These are phyloP conservation scores for Sterrhoptilus dennistouni DNA, from an alignment of 2,113 vertebrate genomes.

Conservation along the genomic window DNA sequence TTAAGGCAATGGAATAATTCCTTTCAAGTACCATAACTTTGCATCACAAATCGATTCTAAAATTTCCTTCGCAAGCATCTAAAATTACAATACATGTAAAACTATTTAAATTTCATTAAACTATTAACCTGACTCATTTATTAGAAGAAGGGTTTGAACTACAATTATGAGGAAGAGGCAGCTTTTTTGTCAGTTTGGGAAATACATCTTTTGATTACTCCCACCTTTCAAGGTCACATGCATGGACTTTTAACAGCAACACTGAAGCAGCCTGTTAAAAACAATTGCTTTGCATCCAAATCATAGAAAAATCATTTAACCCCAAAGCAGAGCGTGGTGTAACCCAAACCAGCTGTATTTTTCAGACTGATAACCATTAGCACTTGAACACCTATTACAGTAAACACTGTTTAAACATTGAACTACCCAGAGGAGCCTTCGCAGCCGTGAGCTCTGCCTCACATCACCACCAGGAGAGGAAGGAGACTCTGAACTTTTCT, in stretches of 20 bases:
- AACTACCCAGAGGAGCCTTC: neutral
- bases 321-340: neutral
- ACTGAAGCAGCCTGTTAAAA: neutral
- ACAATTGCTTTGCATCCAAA: neutral
- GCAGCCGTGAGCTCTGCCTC: accelerated
- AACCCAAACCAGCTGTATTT: neutral
- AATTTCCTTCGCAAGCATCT: neutral
- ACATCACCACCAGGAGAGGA: neutral
- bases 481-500: conserved; percentile 53
- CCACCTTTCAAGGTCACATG: neutral
- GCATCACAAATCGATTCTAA: neutral
- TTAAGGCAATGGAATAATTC: neutral
- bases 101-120: neutral
- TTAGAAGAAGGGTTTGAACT: neutral
- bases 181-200: neutral
- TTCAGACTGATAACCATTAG: neutral
- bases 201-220: neutral
- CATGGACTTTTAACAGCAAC: neutral
- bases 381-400: neutral
- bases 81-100: neutral
- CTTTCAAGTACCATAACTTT: neutral
- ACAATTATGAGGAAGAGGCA: neutral
- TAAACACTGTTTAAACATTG: accelerated
- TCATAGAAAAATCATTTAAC: neutral
- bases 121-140: neutral